These are phyloP conservation scores for Aplocera efformata DNA, from an alignment of 2,888 invertebrate species.

Conservation along the genomic window DNA sequence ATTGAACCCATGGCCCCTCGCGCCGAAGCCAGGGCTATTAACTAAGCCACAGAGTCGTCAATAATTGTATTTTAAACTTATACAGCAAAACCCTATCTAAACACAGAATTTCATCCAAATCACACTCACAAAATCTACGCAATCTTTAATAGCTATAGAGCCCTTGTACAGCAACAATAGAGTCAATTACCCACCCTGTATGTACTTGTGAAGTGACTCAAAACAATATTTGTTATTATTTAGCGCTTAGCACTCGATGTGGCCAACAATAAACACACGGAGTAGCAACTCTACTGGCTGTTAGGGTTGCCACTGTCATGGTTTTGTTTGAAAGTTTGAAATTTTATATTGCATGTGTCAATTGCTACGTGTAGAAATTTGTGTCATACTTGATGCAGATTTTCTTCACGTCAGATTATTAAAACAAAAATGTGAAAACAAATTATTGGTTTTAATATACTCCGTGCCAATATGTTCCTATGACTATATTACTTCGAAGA, in stretches of 20 bases:
- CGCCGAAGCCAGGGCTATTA: no score
- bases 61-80: no score
- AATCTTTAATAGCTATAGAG: conserved; percentile 1
- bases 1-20: no score
- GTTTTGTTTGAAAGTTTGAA: not conserved
- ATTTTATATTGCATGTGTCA: not conserved
- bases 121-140: not conserved
- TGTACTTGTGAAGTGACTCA: conserved; percentile 44
- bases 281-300: conserved; percentile 54
- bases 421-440: no score
- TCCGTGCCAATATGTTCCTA: no score
- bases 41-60: no score
- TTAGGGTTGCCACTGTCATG: conserved; percentile 9
- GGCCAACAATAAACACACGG: conserved; percentile 58
- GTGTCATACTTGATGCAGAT: no score
- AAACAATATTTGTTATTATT: conserved; percentile 71
- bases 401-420: no score
- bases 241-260: conserved; percentile 48
- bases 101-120: not conserved
- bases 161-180: conserved; percentile 36
- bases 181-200: conserved; percentile 50
- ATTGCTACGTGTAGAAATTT: no score
- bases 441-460: no score
- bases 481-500: no score
- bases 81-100: no score